Evolutionary conservation across 64 coral and sea anemone species (phyloP).

Genomic region (Platygyra sinensis): DNA sequence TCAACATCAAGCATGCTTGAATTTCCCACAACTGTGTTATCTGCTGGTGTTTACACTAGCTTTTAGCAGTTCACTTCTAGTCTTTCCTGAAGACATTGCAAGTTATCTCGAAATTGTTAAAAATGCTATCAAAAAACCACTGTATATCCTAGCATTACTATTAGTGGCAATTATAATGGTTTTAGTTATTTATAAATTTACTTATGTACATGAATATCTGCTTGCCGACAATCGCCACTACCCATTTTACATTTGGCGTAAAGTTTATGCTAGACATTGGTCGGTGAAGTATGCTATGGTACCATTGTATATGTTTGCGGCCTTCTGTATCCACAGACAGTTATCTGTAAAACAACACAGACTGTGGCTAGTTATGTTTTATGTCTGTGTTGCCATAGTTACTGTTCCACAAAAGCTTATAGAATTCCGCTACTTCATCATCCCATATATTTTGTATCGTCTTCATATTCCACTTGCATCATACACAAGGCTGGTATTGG

Average conservation of each 20-base stretch:
- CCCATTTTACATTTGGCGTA: constrained; percentile 87
- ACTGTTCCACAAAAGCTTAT: constrained; percentile 83
- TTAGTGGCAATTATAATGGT: constrained; percentile 19
- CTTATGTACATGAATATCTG: constrained; percentile 82
- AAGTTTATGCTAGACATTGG: constrained; percentile 80
- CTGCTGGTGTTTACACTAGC: constrained; percentile 63
- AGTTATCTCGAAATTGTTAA: constrained; percentile 38
- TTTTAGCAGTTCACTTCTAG: constrained; percentile 69
- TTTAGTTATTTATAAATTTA: constrained; percentile 73
- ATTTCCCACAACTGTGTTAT: constrained; percentile 94
- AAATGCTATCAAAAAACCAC: constrained; percentile 50
- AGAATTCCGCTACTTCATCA: constrained; percentile 90
- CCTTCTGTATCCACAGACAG: constrained; percentile 41
- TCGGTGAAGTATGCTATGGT: constrained; percentile 54
- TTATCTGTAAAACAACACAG: constrained; percentile 60
- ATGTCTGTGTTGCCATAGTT: constrained; percentile 59
- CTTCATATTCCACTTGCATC: constrained; percentile 71
- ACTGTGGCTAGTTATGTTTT: constrained; percentile 73
- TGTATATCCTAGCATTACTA: constrained; percentile 17
- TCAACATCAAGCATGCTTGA: constrained; percentile 81
- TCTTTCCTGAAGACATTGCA: constrained; percentile 41
- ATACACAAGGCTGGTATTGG: constrained; percentile 57
- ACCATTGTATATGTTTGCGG: constrained; percentile 70
- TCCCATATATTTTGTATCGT: constrained; percentile 84
- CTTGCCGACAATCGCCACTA: constrained; percentile 97